phyloP scores from a whole-genome alignment of 2,113 vertebrate genomes.

The Rynchops niger region DNA sequence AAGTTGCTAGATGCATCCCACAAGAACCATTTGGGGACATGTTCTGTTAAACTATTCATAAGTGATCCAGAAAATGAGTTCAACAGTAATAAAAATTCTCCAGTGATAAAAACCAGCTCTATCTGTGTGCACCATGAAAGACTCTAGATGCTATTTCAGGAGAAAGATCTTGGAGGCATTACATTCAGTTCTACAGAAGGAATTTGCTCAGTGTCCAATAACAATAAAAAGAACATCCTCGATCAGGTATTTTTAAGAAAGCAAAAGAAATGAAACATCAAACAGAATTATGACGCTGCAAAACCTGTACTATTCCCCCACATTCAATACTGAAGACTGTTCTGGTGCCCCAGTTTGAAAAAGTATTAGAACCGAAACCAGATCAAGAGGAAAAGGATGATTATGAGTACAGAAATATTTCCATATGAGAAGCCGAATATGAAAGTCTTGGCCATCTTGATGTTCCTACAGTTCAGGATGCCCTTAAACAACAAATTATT shows the following conservation, averaged over 20 bases:
- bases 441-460: neutral
- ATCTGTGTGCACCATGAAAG: neutral
- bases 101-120: neutral
- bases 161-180: neutral
- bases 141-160: neutral
- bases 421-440: neutral
- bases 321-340: neutral
- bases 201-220: neutral
- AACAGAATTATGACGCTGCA: neutral
- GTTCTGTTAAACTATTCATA: conserved; percentile 24
- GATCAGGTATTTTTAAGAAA: neutral
- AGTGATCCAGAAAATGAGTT: conserved; percentile 25
- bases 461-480: neutral
- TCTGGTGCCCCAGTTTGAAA: neutral
- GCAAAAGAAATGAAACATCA: neutral
- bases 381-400: neutral
- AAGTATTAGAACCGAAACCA: neutral
- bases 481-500: neutral
- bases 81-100: conserved; percentile 9
- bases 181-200: neutral
- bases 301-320: neutral
- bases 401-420: neutral
- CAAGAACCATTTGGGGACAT: neutral
- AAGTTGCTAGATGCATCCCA: conserved; percentile 1
- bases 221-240: neutral